These are phyloP conservation scores for Monochamus alternatus DNA, from an alignment of 2,888 invertebrate genomes.

Conservation along the genomic window DNA sequence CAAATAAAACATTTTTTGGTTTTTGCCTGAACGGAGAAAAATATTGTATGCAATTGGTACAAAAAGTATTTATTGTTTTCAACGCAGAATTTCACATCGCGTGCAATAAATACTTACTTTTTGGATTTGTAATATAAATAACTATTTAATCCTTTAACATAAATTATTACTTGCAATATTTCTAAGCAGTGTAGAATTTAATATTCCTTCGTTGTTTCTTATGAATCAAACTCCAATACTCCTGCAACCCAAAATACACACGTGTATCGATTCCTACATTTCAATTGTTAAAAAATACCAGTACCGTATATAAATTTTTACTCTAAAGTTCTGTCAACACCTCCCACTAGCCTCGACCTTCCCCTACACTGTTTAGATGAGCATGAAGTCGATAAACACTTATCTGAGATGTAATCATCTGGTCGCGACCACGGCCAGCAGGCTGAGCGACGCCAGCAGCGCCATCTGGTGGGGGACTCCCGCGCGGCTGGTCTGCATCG, in stretches of 20 bases:
- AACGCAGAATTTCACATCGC: no score
- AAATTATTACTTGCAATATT: no score
- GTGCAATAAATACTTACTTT: no score
- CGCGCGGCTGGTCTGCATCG: constrained; percentile 85
- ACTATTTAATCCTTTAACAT: no score
- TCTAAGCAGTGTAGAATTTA: no score
- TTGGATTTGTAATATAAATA: no score
- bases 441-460: constrained; percentile 60
- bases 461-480: constrained; percentile 61
- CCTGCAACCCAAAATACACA: neutral
- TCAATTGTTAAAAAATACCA: neutral
- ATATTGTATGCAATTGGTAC: no score
- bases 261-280: neutral
- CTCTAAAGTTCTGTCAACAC: constrained; percentile 2
- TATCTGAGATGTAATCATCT: constrained; percentile 65
- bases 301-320: neutral
- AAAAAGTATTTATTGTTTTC: no score
- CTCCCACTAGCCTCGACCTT: constrained; percentile 21
- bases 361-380: constrained; percentile 44
- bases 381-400: constrained; percentile 56
- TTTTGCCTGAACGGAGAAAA: no score
- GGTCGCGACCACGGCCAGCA: constrained; percentile 60
- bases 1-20: no score
- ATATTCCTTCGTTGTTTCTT: no score
- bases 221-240: no score